These are phyloP conservation scores for Pyrrhosoma nymphula DNA, from an alignment of 2,888 invertebrate genomes.

Conservation along the genomic window DNA sequence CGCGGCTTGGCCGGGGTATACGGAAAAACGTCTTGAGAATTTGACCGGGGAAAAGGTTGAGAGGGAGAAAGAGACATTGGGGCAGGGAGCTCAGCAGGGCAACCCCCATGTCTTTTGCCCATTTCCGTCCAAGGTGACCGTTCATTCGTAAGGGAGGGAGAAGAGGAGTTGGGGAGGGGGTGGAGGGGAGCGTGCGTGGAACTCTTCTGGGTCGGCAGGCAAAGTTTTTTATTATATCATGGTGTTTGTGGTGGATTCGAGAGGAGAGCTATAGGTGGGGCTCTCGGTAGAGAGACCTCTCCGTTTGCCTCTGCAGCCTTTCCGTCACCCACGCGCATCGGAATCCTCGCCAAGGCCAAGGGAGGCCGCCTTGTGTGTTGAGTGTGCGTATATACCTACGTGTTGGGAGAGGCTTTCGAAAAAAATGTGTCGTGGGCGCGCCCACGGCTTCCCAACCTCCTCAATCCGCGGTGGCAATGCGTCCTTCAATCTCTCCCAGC, in stretches of 20 bases:
- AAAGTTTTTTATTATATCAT: too few species aligned
- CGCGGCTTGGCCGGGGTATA: neutral
- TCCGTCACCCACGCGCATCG: neutral
- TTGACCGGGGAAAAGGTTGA: too few species aligned
- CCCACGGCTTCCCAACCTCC: constrained; percentile 1
- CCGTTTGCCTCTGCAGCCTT: neutral
- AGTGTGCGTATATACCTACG: neutral
- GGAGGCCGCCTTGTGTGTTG: neutral
- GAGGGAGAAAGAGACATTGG: neutral
- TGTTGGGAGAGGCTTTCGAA: constrained; percentile 43
- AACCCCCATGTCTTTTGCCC: constrained; percentile 34
- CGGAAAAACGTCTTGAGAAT: too few species aligned
- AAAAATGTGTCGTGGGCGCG: constrained; percentile 61
- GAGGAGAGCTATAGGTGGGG: neutral
- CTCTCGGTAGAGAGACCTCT: neutral
- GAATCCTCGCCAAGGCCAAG: constrained; percentile 58
- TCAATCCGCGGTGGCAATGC: constrained; percentile 1
- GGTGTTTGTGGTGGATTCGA: too few species aligned
- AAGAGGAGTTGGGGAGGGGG: neutral
- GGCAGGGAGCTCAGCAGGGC: neutral
- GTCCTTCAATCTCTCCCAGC: constrained; percentile 18
- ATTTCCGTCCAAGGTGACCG: constrained; percentile 65
- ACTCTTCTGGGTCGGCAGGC: neutral
- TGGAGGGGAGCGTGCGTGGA: neutral
- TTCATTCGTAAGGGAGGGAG: constrained; percentile 11